Evolutionary conservation across 2,888 invertebrate species (phyloP).

Genomic region (Platyscelio sp.): DNA sequence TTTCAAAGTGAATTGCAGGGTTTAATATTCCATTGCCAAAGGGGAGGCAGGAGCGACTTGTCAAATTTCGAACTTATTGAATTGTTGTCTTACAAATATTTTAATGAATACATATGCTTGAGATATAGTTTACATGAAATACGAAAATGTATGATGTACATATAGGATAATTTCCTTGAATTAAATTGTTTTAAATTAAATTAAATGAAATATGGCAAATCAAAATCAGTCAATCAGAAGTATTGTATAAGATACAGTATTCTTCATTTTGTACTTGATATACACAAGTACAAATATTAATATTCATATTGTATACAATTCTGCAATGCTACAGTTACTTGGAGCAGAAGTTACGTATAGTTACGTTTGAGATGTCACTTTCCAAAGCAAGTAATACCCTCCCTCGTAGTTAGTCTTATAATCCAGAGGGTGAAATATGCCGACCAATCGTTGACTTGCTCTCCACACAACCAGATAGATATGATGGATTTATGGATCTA

Average conservation of each 20-base stretch:
- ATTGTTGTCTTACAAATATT: constrained; percentile 15
- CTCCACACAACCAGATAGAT: constrained; percentile 84
- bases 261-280: too few relatives aligned
- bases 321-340: constrained; percentile 85
- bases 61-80: neutral
- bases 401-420: constrained; percentile 55
- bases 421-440: constrained; percentile 67
- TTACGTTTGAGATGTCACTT: constrained; percentile 44
- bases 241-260: too few relatives aligned
- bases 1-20: constrained; percentile 47
- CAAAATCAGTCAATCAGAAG: too few relatives aligned
- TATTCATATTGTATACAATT: constrained; percentile 88
- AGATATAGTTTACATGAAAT: too few relatives aligned
- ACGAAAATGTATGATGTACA: too few relatives aligned
- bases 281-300: constrained; percentile 88
- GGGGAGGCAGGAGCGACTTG: constrained; percentile 9
- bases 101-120: too few relatives aligned
- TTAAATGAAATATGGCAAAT: too few relatives aligned
- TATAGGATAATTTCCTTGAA: too few relatives aligned
- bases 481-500: constrained; percentile 95
- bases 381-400: constrained; percentile 47
- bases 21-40: constrained; percentile 44
- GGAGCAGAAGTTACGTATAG: constrained; percentile 51
- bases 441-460: constrained; percentile 77
- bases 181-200: too few relatives aligned